Evolutionary conservation across 2,888 invertebrate genomes (phyloP), one percentile per base, ranked within the genome.

Genomic region (Heliconius erato): DNA sequence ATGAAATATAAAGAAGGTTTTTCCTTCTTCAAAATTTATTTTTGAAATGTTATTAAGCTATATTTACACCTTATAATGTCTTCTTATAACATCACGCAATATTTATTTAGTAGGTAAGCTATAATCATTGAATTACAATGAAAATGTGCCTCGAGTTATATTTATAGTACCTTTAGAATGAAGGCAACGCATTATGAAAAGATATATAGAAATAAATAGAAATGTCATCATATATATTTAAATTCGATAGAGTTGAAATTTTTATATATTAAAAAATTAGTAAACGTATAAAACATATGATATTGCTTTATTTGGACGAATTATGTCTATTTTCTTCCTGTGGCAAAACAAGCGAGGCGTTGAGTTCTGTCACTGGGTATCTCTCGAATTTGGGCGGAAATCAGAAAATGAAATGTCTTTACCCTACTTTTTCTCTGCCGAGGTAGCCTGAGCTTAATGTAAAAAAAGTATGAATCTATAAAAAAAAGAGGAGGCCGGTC

Each of bases 51-150:
- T 65, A 65, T 26, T 65, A 44, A 44, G 71, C 6, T 40, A n/a
- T 3, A 49, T 7, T 49, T 54, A 26, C 19, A 23, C 19, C 11
- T 32, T 65, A 35, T 65, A 65, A 77, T 65, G 67, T 28, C 44
- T 78, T 78, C n/a, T 26, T 78, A 65, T 23, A 11, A 65, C 11
- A 67, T 14, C 28, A 78, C 77, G 44, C 67, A 67, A 67, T 67
- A 26, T 26, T 78, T 67, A 40, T 67, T 26, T 32, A 28, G 67
- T 65, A 40, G 4, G 1, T 65, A 32, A 78, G 67, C 19, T 65
- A 28, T 6, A 63, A 19, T 67, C 5, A 23, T 12, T 44, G 67
- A 26, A 78, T 44, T 78, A 78, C 77, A 78, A 65, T 77, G 26
- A 40, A 77, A 65, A 44, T 74, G n/a, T 28, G 63, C 63, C 63